Evolutionary conservation across 2,113 vertebrate genomes (phyloP).

Genomic region (Scopus umbretta): DNA sequence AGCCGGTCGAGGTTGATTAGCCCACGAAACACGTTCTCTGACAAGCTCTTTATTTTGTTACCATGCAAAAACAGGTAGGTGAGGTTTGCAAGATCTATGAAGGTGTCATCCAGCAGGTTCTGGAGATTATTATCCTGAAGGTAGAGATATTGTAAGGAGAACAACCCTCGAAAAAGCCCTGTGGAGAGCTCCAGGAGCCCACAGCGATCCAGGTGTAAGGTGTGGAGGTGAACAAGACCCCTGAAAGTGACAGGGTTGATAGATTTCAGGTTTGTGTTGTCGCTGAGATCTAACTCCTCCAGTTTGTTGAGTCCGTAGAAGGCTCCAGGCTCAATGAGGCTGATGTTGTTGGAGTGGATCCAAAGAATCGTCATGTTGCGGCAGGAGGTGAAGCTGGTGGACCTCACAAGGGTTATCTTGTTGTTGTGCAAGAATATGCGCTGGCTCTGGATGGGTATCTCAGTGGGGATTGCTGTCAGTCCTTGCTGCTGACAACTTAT

Average conservation of each 20-base stretch:
- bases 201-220: conserved; percentile 92
- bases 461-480: conserved; percentile 85
- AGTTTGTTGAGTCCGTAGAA: conserved; percentile 88
- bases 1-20: conserved; percentile 90
- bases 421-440: conserved; percentile 97
- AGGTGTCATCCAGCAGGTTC: conserved; percentile 87
- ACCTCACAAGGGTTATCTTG: conserved; percentile 83
- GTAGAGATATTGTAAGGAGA: conserved; percentile 94
- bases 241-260: conserved; percentile 88
- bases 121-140: conserved; percentile 93
- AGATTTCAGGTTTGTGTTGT: conserved; percentile 88
- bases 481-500: conserved; percentile 96
- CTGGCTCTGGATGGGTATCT: conserved; percentile 91
- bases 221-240: conserved; percentile 89
- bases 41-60: conserved; percentile 91
- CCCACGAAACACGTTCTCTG: conserved; percentile 89
- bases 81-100: conserved; percentile 94
- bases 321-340: conserved; percentile 86
- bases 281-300: conserved; percentile 95
- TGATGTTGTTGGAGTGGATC: conserved; percentile 95
- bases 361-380: conserved; percentile 94
- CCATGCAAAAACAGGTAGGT: conserved; percentile 96
- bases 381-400: conserved; percentile 89
- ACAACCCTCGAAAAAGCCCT: conserved; percentile 88
- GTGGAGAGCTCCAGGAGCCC: conserved; percentile 89